A percentile compares a stretch with the other conserved stretches of the same genome.
Evolutionary conservation across 2,113 vertebrate species (phyloP).

Genomic region (Chloropsis cyanopogon): DNA sequence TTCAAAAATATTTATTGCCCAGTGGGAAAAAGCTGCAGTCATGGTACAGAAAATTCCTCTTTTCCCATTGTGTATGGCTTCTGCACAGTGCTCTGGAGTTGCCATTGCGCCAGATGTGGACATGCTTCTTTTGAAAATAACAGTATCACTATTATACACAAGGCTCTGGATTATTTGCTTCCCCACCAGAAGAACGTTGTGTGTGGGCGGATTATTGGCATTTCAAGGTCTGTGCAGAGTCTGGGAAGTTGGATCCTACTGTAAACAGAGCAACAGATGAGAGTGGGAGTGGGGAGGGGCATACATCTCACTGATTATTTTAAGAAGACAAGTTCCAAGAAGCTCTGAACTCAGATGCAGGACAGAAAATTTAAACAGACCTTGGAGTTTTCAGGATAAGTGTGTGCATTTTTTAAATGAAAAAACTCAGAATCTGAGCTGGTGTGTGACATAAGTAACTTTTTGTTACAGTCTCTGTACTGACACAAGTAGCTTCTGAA

Average conservation of each 20-base stretch:
- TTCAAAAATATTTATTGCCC: conserved; percentile 38
- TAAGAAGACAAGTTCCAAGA: conserved; percentile 65
- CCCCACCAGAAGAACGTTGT: conserved; percentile 48
- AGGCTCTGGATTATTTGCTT: conserved; percentile 62
- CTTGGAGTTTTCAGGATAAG: neutral
- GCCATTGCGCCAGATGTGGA: conserved; percentile 71
- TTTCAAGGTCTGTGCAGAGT: conserved; percentile 62
- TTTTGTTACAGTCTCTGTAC: neutral
- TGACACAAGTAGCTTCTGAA: neutral
- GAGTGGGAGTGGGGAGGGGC: conserved; percentile 13
- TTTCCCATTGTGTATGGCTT: conserved; percentile 48
- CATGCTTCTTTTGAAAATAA: conserved; percentile 76
- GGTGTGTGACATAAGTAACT: fast-evolving
- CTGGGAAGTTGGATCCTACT: conserved; percentile 65
- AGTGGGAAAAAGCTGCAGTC: neutral
- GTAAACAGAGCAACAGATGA: conserved; percentile 66
- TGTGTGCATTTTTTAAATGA: neutral
- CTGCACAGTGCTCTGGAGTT: conserved; percentile 27
- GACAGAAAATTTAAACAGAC: conserved; percentile 35
- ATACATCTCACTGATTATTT: conserved; percentile 63
- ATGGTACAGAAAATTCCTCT: conserved; percentile 23
- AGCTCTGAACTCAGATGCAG: conserved; percentile 30
- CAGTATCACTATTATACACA: conserved; percentile 62
- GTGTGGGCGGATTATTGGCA: conserved; percentile 71
- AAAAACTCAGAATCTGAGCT: neutral